Percentiles rank a stretch among this genome's conserved stretches.
These are phyloP conservation scores for Cheilosia grossa DNA, from an alignment of 2,888 invertebrate genomes.

Conservation along the genomic window DNA sequence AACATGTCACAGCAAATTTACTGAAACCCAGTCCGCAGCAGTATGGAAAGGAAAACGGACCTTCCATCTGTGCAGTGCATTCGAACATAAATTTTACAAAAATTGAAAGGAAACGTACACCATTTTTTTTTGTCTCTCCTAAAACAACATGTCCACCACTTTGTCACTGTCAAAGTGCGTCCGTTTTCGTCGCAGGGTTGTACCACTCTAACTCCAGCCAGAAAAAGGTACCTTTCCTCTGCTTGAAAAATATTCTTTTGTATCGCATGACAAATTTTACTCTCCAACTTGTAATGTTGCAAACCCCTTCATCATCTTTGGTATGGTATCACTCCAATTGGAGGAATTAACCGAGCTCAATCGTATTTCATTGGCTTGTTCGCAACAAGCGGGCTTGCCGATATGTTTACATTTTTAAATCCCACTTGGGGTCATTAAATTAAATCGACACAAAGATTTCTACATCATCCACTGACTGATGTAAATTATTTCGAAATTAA, in stretches of 20 bases:
- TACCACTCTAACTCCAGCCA: background rate
- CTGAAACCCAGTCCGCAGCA: conserved; percentile 42
- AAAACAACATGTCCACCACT: conserved; percentile 63
- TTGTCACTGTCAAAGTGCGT: conserved; percentile 70
- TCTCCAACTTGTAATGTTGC: background rate
- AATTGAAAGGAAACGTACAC: conserved; percentile 53
- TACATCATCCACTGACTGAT: conserved; percentile 50
- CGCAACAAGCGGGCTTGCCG: background rate
- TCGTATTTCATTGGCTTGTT: too few species aligned
- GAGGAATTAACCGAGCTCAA: too few species aligned
- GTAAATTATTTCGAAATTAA: conserved; percentile 51
- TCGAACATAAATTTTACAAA: conserved; percentile 62
- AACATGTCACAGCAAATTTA: conserved; percentile 72
- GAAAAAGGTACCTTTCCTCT: conserved; percentile 3
- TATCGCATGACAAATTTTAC: background rate
- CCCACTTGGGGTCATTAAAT: conserved; percentile 39
- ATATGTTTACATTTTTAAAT: background rate
- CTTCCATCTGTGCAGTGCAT: conserved; percentile 33
- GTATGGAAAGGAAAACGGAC: conserved; percentile 27
- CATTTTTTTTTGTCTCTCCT: conserved; percentile 33
- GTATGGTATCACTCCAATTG: too few species aligned
- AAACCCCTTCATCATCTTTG: too few species aligned
- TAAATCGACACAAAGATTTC: conserved; percentile 48
- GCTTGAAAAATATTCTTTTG: background rate
- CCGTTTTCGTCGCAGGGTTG: conserved; percentile 40